phyloP scores from a whole-genome alignment of 1,140 invertebrate genomes.

The Procambarus virginalis region DNA sequence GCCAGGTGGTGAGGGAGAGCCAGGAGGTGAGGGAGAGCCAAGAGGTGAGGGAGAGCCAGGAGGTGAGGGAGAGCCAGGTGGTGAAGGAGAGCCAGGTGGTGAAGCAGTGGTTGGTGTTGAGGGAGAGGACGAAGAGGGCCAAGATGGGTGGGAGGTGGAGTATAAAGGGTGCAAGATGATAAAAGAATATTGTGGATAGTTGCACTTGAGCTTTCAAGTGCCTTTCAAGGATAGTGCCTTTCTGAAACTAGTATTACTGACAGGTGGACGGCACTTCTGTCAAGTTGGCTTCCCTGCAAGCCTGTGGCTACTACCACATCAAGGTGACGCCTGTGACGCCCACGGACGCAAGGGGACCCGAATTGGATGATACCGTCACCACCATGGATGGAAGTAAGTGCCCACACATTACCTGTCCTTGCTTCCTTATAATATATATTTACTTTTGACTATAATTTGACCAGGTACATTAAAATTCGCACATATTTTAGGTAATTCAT shows the following conservation, averaged over 20 bases:
- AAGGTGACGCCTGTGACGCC: slow-evolving; percentile 27
- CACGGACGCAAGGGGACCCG: background rate
- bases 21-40: background rate
- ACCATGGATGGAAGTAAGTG: slow-evolving; percentile 16
- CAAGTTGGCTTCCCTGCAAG: background rate
- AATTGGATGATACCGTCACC: background rate
- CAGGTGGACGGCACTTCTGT: background rate
- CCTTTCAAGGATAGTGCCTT: too few relatives aligned
- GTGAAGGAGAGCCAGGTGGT: background rate
- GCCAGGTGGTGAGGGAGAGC: background rate
- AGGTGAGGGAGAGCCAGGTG: background rate
- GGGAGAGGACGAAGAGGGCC: too few relatives aligned
- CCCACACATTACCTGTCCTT: too few relatives aligned
- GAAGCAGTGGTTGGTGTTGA: too few relatives aligned
- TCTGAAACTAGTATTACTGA: background rate
- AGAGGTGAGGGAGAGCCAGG: background rate
- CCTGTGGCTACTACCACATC: slow-evolving; percentile 23
- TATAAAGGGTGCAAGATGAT: too few relatives aligned
- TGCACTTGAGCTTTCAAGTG: too few relatives aligned
- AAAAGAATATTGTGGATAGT: background rate
- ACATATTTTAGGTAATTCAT: too few relatives aligned
- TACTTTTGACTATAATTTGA: too few relatives aligned
- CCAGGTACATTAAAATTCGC: too few relatives aligned
- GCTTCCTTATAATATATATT: too few relatives aligned
- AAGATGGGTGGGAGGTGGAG: too few relatives aligned